These are phyloP conservation scores for Dicaeum eximium DNA, from an alignment of 2,113 vertebrate genomes.

Conservation along the genomic window DNA sequence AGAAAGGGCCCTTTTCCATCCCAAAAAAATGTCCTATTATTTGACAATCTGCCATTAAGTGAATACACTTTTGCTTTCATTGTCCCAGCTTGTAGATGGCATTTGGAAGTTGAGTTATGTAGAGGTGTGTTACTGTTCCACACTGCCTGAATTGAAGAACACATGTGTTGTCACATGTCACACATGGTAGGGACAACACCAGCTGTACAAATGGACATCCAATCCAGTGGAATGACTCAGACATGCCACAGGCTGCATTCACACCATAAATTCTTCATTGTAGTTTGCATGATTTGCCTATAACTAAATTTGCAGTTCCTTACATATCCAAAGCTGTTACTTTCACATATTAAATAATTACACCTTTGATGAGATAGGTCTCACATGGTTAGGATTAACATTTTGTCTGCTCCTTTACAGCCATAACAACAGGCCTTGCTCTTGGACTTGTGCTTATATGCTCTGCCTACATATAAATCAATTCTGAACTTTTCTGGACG, in stretches of 20 bases:
- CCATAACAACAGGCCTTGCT: neutral
- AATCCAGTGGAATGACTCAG: neutral
- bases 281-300: neutral
- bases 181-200: neutral
- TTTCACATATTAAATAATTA: constrained; percentile 5
- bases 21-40: neutral
- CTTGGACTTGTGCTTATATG: neutral
- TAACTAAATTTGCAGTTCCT: neutral
- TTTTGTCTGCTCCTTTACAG: constrained; percentile 1
- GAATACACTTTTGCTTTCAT: neutral
- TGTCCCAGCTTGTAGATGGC: neutral
- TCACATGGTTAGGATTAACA: neutral
- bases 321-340: neutral
- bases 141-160: neutral
- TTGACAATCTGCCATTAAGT: neutral
- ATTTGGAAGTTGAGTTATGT: neutral
- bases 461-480: neutral
- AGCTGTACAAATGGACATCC: neutral
- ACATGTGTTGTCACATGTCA: rapidly evolving
- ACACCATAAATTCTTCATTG: neutral
- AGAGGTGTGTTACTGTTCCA: neutral
- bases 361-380: neutral
- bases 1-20: neutral
- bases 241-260: neutral
- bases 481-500: neutral